Percentiles rank a stretch among this genome's conserved stretches.
Conservation (phyloP, 1,140 invertebrate genomes). For the Diachasmimorpha longicaudata region DNA sequence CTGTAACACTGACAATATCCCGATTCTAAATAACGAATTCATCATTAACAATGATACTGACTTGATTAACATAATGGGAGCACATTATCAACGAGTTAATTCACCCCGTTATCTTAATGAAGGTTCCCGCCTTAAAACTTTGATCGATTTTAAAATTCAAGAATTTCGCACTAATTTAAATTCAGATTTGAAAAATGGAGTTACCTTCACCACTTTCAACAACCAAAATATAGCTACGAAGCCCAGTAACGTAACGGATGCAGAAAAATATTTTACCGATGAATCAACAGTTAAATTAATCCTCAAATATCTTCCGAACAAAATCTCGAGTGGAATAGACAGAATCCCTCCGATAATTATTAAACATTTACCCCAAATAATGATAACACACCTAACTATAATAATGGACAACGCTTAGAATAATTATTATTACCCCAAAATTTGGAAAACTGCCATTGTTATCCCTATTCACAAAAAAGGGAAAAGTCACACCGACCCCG, state of each 20-base stretch:
- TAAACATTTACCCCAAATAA: neutral
- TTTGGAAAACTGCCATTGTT: neutral
- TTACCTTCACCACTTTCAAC: no score
- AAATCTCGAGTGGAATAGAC: constrained; percentile 7
- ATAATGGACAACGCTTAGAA: neutral
- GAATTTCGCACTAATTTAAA: no score
- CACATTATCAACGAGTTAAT: neutral
- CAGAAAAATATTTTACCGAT: no score
- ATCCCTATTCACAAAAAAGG: neutral
- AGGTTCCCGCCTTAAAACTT: neutral
- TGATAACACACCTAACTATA: neutral
- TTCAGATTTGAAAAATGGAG: no score
- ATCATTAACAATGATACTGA: neutral
- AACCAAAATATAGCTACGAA: no score
- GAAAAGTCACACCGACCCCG: no score
- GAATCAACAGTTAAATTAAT: no score
- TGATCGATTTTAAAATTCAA: neutral
- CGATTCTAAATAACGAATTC: neutral
- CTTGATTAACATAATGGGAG: neutral
- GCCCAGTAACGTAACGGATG: no score
- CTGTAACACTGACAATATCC: neutral
- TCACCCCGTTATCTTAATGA: neutral
- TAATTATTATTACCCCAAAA: neutral
- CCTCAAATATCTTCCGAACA: constrained; percentile 1
- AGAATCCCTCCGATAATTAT: constrained; percentile 10